Evolutionary conservation across 2,797 vertebrate species (phyloP), one percentile per base, ranked within the genome.

Genomic region (Oryzias dopingdopingensis): DNA sequence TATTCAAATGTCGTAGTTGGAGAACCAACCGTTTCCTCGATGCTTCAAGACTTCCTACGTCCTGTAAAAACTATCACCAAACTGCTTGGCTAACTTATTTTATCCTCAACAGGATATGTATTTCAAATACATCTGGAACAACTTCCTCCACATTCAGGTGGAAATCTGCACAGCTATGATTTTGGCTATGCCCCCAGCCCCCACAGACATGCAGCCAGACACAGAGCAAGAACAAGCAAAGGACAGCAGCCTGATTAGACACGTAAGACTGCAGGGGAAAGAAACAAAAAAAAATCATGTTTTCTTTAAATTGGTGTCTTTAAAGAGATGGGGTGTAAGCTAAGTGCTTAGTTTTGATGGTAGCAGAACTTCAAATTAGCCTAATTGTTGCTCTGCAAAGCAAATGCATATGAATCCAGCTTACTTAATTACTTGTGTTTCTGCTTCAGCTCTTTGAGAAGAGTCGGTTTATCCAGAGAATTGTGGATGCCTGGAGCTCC

Each of bases 111-210:
- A 98, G 96, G 97, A 98, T 73, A 98, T 99, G 96, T 99, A 98
- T 91, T 99, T 99, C 87, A 98, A 94, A 81, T 99, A 99, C 73
- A 95, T 96, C 0, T 99, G 96, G 97, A 99, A 99, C 89, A 99
- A 99, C 80, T 99, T 99, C 77, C 91, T 99, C 69, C 96, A 98
- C 78, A 96, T 96, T 56, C 97, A 99, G 93, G 97, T 99, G 85
- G 97, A 99, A 89, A 96, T 98, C 67, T 98, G 96, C 84, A 93
- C 96, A 67, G 96, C 96, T 18, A 91, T 98, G 90, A 98, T 99
- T 74, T 92, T 99, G 83, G 94, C 95, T 17, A 96, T 94, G 91
- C 96, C 96, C 65, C 93, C 95, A 15, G 84, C 89, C 65, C 76
- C 81, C n/a, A 60, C 48, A 71, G 84, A 85, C 16, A 90, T 82